Evolutionary conservation across 2,113 vertebrate genomes (phyloP).

Genomic region (Donacobius atricapilla): DNA sequence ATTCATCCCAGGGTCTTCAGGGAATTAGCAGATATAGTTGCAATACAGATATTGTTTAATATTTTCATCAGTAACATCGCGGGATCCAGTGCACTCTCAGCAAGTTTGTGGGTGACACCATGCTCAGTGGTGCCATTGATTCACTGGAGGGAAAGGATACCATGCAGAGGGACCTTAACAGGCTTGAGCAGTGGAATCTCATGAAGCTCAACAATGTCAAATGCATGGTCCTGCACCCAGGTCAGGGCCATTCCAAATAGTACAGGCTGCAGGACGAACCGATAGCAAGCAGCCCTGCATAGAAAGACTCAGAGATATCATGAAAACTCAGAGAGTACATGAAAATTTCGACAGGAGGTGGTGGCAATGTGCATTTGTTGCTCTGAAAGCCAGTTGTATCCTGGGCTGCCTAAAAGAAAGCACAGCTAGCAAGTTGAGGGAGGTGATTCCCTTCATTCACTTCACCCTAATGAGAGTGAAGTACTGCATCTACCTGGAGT

Average conservation of each 20-base stretch:
- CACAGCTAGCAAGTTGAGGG: rapidly evolving
- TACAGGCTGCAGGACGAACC: not conserved
- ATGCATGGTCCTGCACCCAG: not conserved
- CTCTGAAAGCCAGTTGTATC: not conserved
- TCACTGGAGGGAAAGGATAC: not conserved
- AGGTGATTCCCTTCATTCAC: not conserved
- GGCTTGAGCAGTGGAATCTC: not conserved
- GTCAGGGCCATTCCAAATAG: not conserved
- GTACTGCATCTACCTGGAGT: not conserved
- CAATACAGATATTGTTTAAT: not conserved
- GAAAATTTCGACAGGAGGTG: not conserved
- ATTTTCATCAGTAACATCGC: not conserved
- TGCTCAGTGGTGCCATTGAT: too few relatives aligned
- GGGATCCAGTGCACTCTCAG: not conserved
- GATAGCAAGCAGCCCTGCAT: not conserved
- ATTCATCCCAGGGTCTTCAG: not conserved
- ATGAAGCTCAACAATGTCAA: not conserved
- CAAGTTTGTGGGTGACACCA: not conserved
- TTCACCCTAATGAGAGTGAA: not conserved
- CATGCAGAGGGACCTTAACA: not conserved
- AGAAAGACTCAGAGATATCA: not conserved
- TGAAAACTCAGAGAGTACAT: too few relatives aligned
- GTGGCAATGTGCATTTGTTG: not conserved
- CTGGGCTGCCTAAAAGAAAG: not conserved
- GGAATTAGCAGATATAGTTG: not conserved